Evolutionary conservation across 2,797 vertebrate genomes (phyloP).

Genomic region (Phataginus tetradactyla): DNA sequence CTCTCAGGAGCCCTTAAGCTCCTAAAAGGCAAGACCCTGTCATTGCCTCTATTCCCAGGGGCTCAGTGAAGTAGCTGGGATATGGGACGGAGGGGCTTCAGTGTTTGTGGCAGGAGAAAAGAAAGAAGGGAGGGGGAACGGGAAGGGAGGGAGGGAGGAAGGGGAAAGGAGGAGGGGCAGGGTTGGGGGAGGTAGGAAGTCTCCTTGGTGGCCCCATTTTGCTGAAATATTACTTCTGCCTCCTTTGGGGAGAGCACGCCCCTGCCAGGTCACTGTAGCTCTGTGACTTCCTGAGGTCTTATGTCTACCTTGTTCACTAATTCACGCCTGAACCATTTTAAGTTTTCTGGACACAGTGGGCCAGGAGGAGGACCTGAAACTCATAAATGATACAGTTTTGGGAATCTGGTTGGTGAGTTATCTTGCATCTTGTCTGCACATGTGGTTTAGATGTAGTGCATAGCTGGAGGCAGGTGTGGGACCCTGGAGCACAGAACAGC

Average conservation of each 20-base stretch:
- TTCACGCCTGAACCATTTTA: background rate
- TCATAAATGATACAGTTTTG: background rate
- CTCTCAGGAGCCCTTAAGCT: background rate
- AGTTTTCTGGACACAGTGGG: background rate
- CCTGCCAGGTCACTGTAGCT: background rate
- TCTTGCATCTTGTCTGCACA: background rate
- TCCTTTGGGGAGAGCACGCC: background rate
- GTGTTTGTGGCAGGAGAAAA: background rate
- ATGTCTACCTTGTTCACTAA: background rate
- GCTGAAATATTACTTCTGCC: background rate
- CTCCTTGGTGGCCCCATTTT: background rate
- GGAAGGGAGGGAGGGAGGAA: background rate
- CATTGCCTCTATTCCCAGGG: background rate
- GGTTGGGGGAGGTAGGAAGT: background rate
- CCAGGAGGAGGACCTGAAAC: background rate
- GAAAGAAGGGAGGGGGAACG: too few relatives aligned
- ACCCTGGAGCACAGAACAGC: background rate
- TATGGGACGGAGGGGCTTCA: rapidly evolving
- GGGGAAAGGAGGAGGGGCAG: rapidly evolving
- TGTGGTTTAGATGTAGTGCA: background rate
- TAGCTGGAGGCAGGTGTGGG: background rate
- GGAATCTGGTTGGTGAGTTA: background rate
- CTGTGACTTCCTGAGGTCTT: background rate
- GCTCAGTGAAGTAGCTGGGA: background rate
- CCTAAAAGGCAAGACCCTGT: background rate